Base-by-base conservation (phyloP, 2,888 invertebrate species). In the Catocala sponsa region DNA sequence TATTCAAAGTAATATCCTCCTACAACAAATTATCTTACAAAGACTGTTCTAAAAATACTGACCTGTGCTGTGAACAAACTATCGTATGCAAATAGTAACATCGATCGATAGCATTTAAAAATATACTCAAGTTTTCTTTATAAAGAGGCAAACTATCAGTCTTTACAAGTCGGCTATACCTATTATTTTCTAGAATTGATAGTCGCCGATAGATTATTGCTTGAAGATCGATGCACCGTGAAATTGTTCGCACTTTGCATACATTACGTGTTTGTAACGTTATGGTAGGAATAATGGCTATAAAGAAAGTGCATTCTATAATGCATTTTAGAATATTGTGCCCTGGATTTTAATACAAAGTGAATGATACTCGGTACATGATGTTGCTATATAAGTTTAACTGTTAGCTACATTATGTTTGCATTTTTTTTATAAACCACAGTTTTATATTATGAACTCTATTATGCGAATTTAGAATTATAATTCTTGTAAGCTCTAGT, bases 221-320 rank as follows among this genome's bases (percentile, higher is more conserved):
- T 60, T 52, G 48, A 68, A 68, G 51, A 72, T 68, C 69, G 78
- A 75, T 75, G 65, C 68, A 66, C 55, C 65, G 63, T 69, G 51
- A 75, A 76, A 78, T 78, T 68, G 65, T 68, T 61, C 63, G 59
- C 59, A 75, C 68, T 78, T 75, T 75, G 68, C 78, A 78, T 75
- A 71, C 63, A 78, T 71, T 74, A 74, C 78, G 51, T 55, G 63
- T 65, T 70, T 63, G 49, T 63, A 60, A 64, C 63, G 58, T 41
- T 46, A 55, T 71, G 54, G 60, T 65, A 50, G 64, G 74, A 62
- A 63, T 61, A 63, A 63, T 70, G 52, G 63, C 51, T 63, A 68
- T 54, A 54, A 59, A 74, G 63, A 67, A 63, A 60, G 48, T 61
- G 67, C 67, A 57, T 60, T 70, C 55, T 70, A 59, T 54, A 58